Conservation (phyloP, 2,888 invertebrate genomes). For the Eudasyphora cyanicolor region DNA sequence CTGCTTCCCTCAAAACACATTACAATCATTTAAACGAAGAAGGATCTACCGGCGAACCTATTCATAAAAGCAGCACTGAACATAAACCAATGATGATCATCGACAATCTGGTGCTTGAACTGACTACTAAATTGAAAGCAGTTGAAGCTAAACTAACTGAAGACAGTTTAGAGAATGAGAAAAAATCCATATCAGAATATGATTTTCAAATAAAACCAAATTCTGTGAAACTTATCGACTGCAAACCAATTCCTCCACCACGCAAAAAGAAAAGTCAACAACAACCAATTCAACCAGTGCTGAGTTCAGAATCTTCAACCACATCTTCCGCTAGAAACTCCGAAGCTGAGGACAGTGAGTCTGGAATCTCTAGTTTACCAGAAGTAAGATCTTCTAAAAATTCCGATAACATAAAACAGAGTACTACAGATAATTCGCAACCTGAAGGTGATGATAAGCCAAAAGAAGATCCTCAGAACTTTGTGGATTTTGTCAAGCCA, state of each 20-base stretch:
- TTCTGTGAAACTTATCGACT: too few relatives aligned
- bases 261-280: too few relatives aligned
- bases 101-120: slow-evolving; percentile 71
- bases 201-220: too few relatives aligned
- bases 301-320: too few relatives aligned
- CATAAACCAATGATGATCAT: slow-evolving; percentile 69
- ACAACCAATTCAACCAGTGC: too few relatives aligned
- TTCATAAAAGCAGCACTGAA: too few relatives aligned
- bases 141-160: not conserved
- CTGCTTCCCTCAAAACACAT: too few relatives aligned
- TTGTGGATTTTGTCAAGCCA: slow-evolving; percentile 72
- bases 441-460: slow-evolving; percentile 57
- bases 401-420: slow-evolving; percentile 64
- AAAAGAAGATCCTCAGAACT: not conserved
- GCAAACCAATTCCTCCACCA: too few relatives aligned
- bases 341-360: slow-evolving; percentile 73
- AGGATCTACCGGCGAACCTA: too few relatives aligned
- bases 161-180: slow-evolving; percentile 42
- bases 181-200: too few relatives aligned
- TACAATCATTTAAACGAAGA: too few relatives aligned
- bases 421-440: slow-evolving; percentile 74
- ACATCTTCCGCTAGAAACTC: slow-evolving; percentile 70
- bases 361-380: slow-evolving; percentile 72
- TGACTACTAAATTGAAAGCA: slow-evolving; percentile 71
- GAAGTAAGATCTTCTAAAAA: slow-evolving; percentile 69